These are phyloP conservation scores for Malurus cyaneus DNA, from an alignment of 2,113 vertebrate species.

Conservation along the genomic window DNA sequence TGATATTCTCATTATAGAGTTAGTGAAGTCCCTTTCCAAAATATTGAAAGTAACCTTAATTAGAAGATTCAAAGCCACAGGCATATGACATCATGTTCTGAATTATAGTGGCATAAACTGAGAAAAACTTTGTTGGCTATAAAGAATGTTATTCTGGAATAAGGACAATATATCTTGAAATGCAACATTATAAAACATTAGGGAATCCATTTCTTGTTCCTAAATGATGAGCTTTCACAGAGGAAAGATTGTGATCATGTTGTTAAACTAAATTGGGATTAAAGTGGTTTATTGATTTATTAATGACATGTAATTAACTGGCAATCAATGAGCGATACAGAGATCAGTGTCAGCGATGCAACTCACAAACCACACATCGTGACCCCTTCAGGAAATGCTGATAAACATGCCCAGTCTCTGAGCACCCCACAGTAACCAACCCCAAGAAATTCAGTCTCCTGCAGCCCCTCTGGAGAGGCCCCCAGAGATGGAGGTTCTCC, in stretches of 20 bases:
- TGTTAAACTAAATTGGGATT: background rate
- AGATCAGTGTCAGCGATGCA: background rate
- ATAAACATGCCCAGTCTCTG: background rate
- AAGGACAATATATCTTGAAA: background rate
- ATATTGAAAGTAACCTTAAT: background rate
- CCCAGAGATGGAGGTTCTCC: fast-evolving
- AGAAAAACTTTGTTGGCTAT: background rate
- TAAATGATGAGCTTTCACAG: background rate
- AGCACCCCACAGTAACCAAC: background rate
- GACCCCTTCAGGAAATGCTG: background rate
- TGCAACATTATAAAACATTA: background rate
- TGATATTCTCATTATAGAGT: background rate
- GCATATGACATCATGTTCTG: background rate
- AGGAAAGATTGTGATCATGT: background rate
- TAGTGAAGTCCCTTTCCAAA: background rate
- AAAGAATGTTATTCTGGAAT: background rate
- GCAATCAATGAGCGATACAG: background rate
- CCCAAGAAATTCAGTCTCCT: no score
- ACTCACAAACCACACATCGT: fast-evolving
- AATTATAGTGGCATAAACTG: background rate
- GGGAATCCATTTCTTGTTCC: background rate
- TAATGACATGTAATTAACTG: background rate
- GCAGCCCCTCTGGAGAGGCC: fast-evolving
- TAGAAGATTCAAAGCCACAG: background rate
- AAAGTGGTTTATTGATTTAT: background rate